Base-by-base conservation (phyloP, 2,797 vertebrate species). In the Pagetopsis macropterus region DNA sequence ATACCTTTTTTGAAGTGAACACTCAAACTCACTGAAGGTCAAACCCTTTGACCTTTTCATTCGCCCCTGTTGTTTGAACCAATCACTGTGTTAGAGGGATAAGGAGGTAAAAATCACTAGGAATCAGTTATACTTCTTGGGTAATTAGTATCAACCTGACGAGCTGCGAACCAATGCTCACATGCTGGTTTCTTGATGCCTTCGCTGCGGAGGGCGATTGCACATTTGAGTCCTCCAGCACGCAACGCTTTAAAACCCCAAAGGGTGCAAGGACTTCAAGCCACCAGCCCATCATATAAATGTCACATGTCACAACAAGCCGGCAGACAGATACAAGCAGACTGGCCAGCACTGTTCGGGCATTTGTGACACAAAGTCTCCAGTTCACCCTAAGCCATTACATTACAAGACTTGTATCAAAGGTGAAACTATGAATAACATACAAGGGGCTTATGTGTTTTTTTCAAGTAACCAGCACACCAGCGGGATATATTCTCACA, bases 271-370 rank as follows among this genome's bases (percentile, higher is more conserved):
- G 57, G 56, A 65, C 23, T 64, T 72, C 27, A 59, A 43, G 27
- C 61, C 64, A 48, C 63, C 71, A 74, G 44, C 3, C 59, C 65
- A 77, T 90, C 83, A 55, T 75, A 70, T 77, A 78, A 75, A 88
- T 81, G 83, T 82, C 82, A 85, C 46, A 57, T 82, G 85, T 87
- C 84, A 77, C 61, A 78, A 73, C 55, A 65, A 41, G 75, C 73
- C 84, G 19, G 59, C 13, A 55, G 81, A 84, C 37, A 55, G 48
- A 65, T 27, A 41, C 33, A 59, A 75, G 74, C 23, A 33, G 64
- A 56, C 51, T n/a, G 45, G 58, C 37, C 70, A 19, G 15, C 2
- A 37, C 54, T 72, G 45, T 33, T 71, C 75, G 51, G 43, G 52
- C 72, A 75, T 59, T 43, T 41, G 75, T 72, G 58, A 60, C 79